Base-by-base conservation (phyloP, 2,797 vertebrate genomes). In the Tapirus indicus region DNA sequence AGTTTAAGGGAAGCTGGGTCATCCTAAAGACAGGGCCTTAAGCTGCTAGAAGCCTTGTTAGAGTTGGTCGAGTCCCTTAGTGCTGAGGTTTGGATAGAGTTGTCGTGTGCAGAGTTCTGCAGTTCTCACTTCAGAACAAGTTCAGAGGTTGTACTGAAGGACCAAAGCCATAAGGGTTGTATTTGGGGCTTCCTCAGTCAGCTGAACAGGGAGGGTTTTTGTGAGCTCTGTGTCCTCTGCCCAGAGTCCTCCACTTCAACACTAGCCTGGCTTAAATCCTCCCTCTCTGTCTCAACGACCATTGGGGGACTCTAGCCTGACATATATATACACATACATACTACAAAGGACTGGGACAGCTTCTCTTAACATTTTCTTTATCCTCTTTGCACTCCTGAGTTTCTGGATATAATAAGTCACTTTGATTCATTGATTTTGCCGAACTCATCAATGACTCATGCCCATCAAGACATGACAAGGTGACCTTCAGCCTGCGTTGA, bases 151-250 rank as follows among this genome's bases (percentile, higher is more conserved):
- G n/a, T 12, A 0, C 32, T 23, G 35, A 75, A n/a, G 2, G 60
- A 18, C 29, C 17, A 14, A 60, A 69, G 29, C 14, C 38, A 18
- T 1, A 20, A 27, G 2, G 8, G n/a, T 7, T 5, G 21, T 74
- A n/a, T 6, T 35, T n/a, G 14, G 41, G 27, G 10, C 10, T 71
- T 47, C 13, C 47, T 52, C 0, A 20, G 38, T 18, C 23, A 27
- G 16, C 0, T 29, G 18, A 13, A 47, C 6, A 64, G 0, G 27
- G 2, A 5, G 3, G 7, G 1, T 25, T 5, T n/a, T 38, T 41
- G 64, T 12, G 20, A 29, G 29, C 6, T 41, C 32, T 58, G 7
- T 35, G 6, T 52, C 5, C 0, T 47, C n/a, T 38, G 1, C 74
- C 2, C 77, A 80, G 16, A 68, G 7, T 4, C 8, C 9, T 68